Evolutionary conservation across 2,113 vertebrate species (phyloP).

Genomic region (Caretta caretta): DNA sequence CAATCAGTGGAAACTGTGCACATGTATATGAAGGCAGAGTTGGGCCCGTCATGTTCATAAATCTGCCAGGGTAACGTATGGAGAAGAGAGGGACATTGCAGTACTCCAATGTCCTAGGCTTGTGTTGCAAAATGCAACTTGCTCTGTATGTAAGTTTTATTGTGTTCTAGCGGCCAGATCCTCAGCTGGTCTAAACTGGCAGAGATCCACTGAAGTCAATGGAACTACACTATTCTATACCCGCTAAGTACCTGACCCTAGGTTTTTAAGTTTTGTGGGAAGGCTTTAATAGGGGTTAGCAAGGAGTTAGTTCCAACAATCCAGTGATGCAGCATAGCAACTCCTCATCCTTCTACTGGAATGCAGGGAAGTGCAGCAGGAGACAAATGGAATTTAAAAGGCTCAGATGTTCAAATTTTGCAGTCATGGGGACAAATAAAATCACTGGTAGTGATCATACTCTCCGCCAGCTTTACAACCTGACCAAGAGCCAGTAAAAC

Average conservation of each 20-base stretch:
- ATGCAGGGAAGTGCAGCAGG: neutral
- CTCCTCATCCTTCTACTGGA: neutral
- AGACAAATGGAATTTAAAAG: neutral
- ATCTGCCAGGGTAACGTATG: too few species aligned
- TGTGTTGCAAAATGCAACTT: neutral
- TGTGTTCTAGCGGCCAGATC: neutral
- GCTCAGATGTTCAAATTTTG: neutral
- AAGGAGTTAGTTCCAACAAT: neutral
- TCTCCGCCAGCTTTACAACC: neutral
- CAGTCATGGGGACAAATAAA: neutral
- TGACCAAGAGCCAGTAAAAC: neutral
- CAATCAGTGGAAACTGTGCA: neutral
- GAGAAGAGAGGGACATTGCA: neutral
- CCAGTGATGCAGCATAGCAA: neutral
- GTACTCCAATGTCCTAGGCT: accelerated
- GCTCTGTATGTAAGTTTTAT: neutral
- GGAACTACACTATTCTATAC: neutral
- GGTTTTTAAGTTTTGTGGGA: neutral
- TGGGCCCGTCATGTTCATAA: neutral
- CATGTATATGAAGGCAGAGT: neutral
- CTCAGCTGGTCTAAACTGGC: neutral
- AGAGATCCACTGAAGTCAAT: neutral
- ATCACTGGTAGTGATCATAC: neutral
- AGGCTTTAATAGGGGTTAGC: neutral
- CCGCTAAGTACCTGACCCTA: neutral